Conservation (phyloP, 2,797 vertebrate species). For the Chiroxiphia lanceolata region DNA sequence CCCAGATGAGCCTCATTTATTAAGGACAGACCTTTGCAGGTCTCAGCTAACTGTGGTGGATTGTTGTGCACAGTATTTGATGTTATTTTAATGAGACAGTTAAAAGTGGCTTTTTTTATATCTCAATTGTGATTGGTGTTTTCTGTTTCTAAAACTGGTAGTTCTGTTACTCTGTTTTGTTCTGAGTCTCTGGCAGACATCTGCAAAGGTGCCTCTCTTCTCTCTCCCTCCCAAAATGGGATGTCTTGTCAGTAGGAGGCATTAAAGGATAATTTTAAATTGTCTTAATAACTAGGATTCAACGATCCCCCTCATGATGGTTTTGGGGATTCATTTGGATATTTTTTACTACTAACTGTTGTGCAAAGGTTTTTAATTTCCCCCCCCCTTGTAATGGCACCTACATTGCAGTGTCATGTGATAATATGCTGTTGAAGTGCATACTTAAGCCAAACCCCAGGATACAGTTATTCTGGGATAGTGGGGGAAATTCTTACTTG, state of each 20-base stretch:
- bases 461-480: neutral
- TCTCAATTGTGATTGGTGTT: constrained; percentile 27
- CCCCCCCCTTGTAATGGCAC: neutral
- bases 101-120: constrained; percentile 49
- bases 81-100: constrained; percentile 67
- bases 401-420: neutral
- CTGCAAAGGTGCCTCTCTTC: neutral
- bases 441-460: neutral
- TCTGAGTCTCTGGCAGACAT: neutral
- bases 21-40: constrained; percentile 54
- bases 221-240: neutral
- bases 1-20: constrained; percentile 77
- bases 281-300: neutral
- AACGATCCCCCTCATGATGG: neutral
- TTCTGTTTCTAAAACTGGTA: neutral
- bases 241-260: neutral
- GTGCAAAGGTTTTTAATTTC: neutral
- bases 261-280: neutral
- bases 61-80: constrained; percentile 46
- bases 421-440: neutral
- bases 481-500: neutral
- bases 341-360: neutral
- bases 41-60: constrained; percentile 34
- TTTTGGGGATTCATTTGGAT: neutral
- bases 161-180: neutral